Conservation (phyloP, 92 coral and sea anemone species). For the Bergia puertoricense region DNA sequence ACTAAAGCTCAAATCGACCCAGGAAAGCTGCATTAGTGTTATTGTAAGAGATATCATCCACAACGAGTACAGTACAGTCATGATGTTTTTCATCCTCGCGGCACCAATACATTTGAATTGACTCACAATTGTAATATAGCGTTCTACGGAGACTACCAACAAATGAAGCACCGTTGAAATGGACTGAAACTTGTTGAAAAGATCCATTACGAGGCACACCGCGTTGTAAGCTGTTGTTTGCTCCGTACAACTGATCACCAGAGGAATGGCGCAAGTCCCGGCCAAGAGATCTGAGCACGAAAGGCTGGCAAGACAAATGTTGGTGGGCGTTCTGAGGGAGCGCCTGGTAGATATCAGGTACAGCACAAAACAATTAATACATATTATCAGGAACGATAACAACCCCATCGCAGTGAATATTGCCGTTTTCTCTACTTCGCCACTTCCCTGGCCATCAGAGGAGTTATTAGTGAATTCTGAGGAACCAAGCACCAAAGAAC, state of each 20-base stretch:
- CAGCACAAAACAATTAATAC: conserved; percentile 61
- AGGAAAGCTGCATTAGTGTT: conserved; percentile 55
- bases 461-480: not conserved
- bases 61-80: conserved; percentile 35
- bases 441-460: not conserved
- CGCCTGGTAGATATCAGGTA: conserved; percentile 53
- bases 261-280: conserved; percentile 59
- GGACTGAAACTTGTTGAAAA: conserved; percentile 55
- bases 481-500: not conserved
- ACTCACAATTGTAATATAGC: conserved; percentile 59
- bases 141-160: conserved; percentile 62
- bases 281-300: conserved; percentile 66
- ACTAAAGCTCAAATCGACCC: conserved; percentile 35
- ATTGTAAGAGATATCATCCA: conserved; percentile 53
- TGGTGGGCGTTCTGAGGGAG: conserved; percentile 61
- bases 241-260: conserved; percentile 43
- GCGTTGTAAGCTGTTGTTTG: not conserved
- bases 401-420: conserved; percentile 35
- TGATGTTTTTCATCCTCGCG: conserved; percentile 29
- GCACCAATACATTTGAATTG: conserved; percentile 22
- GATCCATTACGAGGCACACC: conserved; percentile 51
- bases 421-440: not conserved
- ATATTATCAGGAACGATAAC: conserved; percentile 44
- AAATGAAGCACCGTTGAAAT: conserved; percentile 70
- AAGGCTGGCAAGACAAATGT: conserved; percentile 60